phyloP scores from a whole-genome alignment of 1,140 invertebrate species.

The Mactra quadrangularis region DNA sequence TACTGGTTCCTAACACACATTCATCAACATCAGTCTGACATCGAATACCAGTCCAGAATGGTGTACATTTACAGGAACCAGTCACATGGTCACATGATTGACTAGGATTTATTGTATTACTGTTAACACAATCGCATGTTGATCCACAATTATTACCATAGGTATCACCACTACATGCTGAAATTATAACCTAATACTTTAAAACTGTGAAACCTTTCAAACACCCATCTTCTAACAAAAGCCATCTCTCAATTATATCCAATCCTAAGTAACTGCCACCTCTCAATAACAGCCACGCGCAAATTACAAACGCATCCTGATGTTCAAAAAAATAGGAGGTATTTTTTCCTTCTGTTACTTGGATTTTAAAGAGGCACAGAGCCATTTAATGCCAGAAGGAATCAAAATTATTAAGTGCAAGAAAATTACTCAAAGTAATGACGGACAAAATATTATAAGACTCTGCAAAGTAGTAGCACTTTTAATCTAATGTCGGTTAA shows the following conservation, averaged over 20 bases:
- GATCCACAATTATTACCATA: conserved; percentile 36
- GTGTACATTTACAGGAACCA: conserved; percentile 25
- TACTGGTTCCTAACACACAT: conserved; percentile 14
- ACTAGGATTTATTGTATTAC: conserved; percentile 10
- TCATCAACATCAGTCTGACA: conserved; percentile 55
- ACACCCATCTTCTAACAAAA: too few species aligned
- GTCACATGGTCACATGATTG: conserved; percentile 55
- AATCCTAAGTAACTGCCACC: neutral
- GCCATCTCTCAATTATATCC: neutral
- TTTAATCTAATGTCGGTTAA: too few species aligned
- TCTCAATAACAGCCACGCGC: neutral
- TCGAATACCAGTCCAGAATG: conserved; percentile 24
- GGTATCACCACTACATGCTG: conserved; percentile 29
- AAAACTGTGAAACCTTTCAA: too few species aligned
- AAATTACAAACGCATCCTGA: neutral
- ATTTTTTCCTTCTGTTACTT: too few species aligned
- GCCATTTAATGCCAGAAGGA: too few species aligned
- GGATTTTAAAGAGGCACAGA: too few species aligned
- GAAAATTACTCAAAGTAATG: too few species aligned
- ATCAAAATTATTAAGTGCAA: too few species aligned
- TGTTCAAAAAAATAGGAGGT: neutral
- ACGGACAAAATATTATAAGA: too few species aligned
- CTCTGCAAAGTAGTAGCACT: too few species aligned
- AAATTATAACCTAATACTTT: neutral
- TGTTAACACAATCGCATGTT: conserved; percentile 33